These are phyloP conservation scores for Manis pentadactyla DNA, from an alignment of 2,797 vertebrate genomes.

Conservation along the genomic window DNA sequence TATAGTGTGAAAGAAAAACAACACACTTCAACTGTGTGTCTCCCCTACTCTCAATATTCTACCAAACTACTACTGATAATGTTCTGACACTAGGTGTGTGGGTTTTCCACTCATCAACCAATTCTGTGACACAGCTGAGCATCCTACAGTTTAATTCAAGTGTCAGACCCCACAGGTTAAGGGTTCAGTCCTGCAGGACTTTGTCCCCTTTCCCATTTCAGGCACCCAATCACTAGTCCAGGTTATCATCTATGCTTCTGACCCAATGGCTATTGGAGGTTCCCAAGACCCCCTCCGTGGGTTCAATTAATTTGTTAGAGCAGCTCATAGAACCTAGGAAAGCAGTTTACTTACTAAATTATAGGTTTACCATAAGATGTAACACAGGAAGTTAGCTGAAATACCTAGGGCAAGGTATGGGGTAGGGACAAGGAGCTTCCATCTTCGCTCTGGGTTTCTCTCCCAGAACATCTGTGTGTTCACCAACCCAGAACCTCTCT, in stretches of 20 bases:
- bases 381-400: not conserved
- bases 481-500: not conserved
- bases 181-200: not conserved
- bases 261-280: not conserved
- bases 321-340: not conserved
- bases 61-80: not conserved
- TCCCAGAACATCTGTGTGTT: not conserved
- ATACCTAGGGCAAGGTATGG: not conserved
- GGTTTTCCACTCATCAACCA: not conserved
- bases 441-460: not conserved
- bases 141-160: not conserved
- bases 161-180: not conserved
- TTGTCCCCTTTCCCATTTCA: not conserved
- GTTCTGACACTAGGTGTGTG: not conserved
- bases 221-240: not conserved
- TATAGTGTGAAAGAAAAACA: not conserved
- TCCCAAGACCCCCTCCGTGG: not conserved
- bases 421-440: not conserved
- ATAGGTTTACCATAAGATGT: not conserved
- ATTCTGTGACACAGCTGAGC: not conserved
- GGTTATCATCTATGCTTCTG: not conserved
- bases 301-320: not conserved
- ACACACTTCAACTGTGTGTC: not conserved
- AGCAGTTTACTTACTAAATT: not conserved
- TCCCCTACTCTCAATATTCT: not conserved